A percentile compares a stretch with the other conserved stretches of the same genome.
These are phyloP conservation scores for Agonopterix alstromeriana DNA, from an alignment of 2,888 invertebrate species.

Conservation along the genomic window DNA sequence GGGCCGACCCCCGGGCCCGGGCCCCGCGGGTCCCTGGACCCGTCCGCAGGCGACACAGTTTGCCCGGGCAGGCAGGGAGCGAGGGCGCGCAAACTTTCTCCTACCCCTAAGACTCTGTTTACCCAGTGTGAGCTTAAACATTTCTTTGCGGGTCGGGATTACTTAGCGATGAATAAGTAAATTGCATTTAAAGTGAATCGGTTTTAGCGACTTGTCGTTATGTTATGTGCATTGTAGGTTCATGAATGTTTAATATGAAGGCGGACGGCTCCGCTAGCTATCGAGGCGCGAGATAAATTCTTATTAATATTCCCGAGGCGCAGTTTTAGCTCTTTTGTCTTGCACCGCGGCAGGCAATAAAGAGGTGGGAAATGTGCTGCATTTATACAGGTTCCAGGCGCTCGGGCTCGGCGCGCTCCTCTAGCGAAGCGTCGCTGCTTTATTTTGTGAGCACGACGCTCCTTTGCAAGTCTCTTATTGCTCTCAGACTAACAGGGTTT, in stretches of 20 bases:
- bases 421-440: constrained; percentile 24
- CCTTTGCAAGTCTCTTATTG: constrained; percentile 62
- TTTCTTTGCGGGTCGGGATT: constrained; percentile 37
- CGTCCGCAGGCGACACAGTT: constrained; percentile 18
- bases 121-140: constrained; percentile 34
- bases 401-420: constrained; percentile 28
- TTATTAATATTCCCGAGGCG: constrained; percentile 60
- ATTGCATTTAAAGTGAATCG: constrained; percentile 39
- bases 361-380: constrained; percentile 66
- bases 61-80: constrained; percentile 17
- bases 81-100: constrained; percentile 36
- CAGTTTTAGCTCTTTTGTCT: constrained; percentile 65
- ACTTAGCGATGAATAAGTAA: constrained; percentile 45
- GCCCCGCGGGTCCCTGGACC: constrained; percentile 10
- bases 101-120: constrained; percentile 40
- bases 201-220: constrained; percentile 12
- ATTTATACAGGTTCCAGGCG: constrained; percentile 58
- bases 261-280: constrained; percentile 21
- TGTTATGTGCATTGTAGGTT: constrained; percentile 14
- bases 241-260: constrained; percentile 38
- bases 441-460: constrained; percentile 57
- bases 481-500: constrained; percentile 69
- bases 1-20: constrained; percentile 11
- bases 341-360: constrained; percentile 56
- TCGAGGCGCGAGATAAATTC: constrained; percentile 46